phyloP scores from a whole-genome alignment of 2,888 invertebrate genomes.

The Euphydryas editha region DNA sequence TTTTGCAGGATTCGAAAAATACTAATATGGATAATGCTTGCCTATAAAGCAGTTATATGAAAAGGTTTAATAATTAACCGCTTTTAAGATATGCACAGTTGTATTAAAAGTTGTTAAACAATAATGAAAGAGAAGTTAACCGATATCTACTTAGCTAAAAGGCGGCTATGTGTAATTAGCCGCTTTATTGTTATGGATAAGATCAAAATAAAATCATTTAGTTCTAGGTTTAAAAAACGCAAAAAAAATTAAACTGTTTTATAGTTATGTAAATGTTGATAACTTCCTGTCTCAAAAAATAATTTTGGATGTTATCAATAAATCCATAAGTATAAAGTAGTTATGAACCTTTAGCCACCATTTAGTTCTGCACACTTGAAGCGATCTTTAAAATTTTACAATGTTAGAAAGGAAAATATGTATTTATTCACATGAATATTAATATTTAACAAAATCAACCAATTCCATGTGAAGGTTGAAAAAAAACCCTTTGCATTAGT shows the following conservation, averaged over 20 bases:
- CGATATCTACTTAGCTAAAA: background rate
- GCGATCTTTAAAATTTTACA: constrained; percentile 6
- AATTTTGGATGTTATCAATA: constrained; percentile 1
- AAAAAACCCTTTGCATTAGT: background rate
- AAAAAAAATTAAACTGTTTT: constrained; percentile 4
- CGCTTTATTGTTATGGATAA: constrained; percentile 3
- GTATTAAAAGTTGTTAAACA: constrained; percentile 3
- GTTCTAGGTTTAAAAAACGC: background rate
- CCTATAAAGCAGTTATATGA: constrained; percentile 4
- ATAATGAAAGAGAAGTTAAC: constrained; percentile 5
- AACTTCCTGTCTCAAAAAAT: constrained; percentile 3
- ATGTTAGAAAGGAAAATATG: constrained; percentile 1
- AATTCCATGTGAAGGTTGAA: constrained; percentile 3
- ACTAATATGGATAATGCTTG: background rate
- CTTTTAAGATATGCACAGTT: constrained; percentile 3
- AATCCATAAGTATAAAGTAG: constrained; percentile 3
- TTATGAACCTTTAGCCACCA: constrained; percentile 5
- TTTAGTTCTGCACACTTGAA: background rate
- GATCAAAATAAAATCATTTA: constrained; percentile 1
- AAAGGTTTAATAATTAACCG: constrained; percentile 1
- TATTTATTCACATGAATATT: constrained; percentile 5
- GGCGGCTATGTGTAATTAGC: constrained; percentile 1
- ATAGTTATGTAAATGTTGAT: constrained; percentile 7
- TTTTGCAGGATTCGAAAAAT: constrained; percentile 5
- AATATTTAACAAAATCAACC: constrained; percentile 6